Evolutionary conservation across 2,888 invertebrate species (phyloP), one percentile per base, ranked within the genome.

Genomic region (Sycophila texana): DNA sequence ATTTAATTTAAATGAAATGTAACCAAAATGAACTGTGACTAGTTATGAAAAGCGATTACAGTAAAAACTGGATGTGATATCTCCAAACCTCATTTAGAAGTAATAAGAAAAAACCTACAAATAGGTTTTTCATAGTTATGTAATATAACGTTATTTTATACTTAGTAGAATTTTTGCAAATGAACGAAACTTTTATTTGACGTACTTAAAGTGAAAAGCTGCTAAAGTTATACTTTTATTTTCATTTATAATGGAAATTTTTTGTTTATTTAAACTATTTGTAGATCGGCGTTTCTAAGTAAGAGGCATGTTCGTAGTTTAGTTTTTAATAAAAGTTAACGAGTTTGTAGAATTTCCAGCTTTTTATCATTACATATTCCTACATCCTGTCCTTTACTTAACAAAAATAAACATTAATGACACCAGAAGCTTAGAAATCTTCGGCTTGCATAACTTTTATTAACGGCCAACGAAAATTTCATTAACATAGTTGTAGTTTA

Each of bases 251-350:
- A 65, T 73, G 39, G 55, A 70, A n/a, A 53, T 60, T 55, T 18
- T 75, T 81, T 75, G 75, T 78, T 81, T 22, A 75, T 67, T 75
- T 81, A 63, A 55, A 78, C 67, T 72, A 66, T 68, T 76, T 81
- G 65, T 78, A 70, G 75, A 78, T 68, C 26, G 26, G 72, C 61
- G 61, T 81, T 72, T 72, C 68, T 14, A 72, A 70, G 75, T 73
- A 68, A 63, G 53, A 78, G 71, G 81, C 75, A 81, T 81, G 81
- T 78, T 81, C 77, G 81, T 73, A 77, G 70, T 53, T 55, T 63
- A 78, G 70, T 66, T 81, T 80, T 81, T 73, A 81, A 81, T 81
- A 81, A 81, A 81, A 78, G 26, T 68, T 78, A 51, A 81, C 58
- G 71, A 81, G 20, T 81, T 81, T 75, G 81, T 81, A 81, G 81